These are phyloP conservation scores for Spialia ferax DNA, from an alignment of 2,888 invertebrate species.

Conservation along the genomic window DNA sequence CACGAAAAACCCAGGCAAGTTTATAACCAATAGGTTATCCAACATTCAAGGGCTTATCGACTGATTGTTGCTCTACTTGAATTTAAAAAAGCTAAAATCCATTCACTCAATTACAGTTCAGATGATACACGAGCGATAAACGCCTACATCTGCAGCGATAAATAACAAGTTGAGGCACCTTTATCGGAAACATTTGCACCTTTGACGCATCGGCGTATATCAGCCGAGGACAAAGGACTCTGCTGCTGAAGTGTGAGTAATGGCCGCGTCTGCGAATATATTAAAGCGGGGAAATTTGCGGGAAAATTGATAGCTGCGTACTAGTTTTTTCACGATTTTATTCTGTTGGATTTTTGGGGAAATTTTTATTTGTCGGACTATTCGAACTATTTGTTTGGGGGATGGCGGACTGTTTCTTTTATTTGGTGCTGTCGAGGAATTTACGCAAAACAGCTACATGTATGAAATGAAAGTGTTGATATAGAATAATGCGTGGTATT, in stretches of 20 bases:
- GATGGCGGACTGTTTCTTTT: too few relatives aligned
- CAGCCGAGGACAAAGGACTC: constrained; percentile 48
- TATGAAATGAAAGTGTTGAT: too few relatives aligned
- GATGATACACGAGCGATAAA: neutral
- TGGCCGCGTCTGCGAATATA: constrained; percentile 50
- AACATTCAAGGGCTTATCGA: too few relatives aligned
- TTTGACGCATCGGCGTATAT: constrained; percentile 50
- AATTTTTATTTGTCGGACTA: neutral
- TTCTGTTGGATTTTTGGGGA: too few relatives aligned
- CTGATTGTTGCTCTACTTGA: too few relatives aligned
- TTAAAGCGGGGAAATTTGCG: constrained; percentile 49
- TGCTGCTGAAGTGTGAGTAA: constrained; percentile 52
- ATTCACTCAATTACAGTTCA: neutral
- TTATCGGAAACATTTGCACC: constrained; percentile 45
- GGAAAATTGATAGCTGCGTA: constrained; percentile 48
- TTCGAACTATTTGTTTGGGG: neutral
- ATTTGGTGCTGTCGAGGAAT: too few relatives aligned
- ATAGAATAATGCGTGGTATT: too few relatives aligned
- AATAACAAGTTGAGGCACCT: constrained; percentile 10
- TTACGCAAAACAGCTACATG: too few relatives aligned
- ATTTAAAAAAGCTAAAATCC: too few relatives aligned
- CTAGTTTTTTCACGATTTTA: neutral
- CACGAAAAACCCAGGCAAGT: too few relatives aligned
- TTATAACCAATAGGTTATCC: too few relatives aligned
- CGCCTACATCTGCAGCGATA: constrained; percentile 9